Evolutionary conservation across 2,888 invertebrate species (phyloP), one percentile per base, ranked within the genome.

Genomic region (Uropetala carovei): DNA sequence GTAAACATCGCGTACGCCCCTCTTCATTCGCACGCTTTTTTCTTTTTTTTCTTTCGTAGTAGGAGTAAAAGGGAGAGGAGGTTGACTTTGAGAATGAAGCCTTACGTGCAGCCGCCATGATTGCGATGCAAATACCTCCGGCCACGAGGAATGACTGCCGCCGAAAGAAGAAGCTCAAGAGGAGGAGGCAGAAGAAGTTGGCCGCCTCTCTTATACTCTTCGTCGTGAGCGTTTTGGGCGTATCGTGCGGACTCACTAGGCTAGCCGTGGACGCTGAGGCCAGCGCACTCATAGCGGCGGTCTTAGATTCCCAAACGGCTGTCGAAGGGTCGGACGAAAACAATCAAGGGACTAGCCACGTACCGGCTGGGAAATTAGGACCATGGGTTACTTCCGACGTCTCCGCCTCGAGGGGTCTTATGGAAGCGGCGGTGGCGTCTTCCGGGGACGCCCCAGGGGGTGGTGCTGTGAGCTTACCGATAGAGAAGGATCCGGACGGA

Each of bases 371-470:
- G 30, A 60, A 64, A 59, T 68, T 64, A 5, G 89, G 89, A n/a
- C 89, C 60, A n/a, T 89, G 89, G 89, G 89, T 89, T 43, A 60
- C 89, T 10, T 89, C 89, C 10, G 89, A 89, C 56, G 89, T 89
- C 7, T 89, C 89, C n/a, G 89, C 64, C 18, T 89, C 89, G 16
- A 64, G 89, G 68, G 89, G 60, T 9, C 89, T 89, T 7, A 89
- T 89, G 89, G 43, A 89, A 18, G 89, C 64, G 89, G 60, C 60
- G 1, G 16, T 64, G 60, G 5, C 64, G 43, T 68, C 89, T 13
- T n/a, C 10, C 10, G 89, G 64, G 11, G 89, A 14, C 68, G 89
- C 83, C 83, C 8, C 18, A 13, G 16, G 64, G 43, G 10, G 60
- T 60, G 89, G 64, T 43, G 64, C 89, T 22, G 43, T 83, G 18